Percentiles rank a stretch among this genome's conserved stretches.
Conservation (phyloP, 2,113 vertebrate genomes). For the Nycticryphes semicollaris region DNA sequence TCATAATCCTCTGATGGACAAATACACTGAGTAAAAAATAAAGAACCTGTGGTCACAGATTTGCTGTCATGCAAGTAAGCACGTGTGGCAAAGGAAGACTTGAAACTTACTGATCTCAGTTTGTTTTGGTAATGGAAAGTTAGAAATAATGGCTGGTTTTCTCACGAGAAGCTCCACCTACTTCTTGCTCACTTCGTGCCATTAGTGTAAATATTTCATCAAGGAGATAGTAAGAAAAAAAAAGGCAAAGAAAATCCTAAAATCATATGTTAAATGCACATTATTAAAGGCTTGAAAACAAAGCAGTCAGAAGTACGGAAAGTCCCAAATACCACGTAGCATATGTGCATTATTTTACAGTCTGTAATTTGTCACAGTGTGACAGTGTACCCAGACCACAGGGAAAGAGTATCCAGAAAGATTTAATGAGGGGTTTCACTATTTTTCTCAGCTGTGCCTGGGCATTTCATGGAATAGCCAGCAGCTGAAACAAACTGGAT, state of each 20-base stretch:
- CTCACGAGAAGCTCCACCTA: conserved; percentile 1
- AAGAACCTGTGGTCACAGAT: conserved; percentile 30
- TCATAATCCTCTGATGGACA: conserved; percentile 6
- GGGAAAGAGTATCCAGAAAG: not conserved
- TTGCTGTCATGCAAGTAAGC: conserved; percentile 12
- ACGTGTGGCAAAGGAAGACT: not conserved
- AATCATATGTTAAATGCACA: not conserved
- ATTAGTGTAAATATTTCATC: not conserved
- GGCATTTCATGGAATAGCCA: not conserved
- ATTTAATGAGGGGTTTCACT: not conserved
- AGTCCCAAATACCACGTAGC: not conserved
- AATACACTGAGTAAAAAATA: not conserved
- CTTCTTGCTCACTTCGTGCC: not conserved
- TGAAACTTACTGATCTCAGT: conserved; percentile 28
- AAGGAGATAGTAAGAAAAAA: not conserved
- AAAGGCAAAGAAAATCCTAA: not conserved
- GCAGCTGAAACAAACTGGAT: not conserved
- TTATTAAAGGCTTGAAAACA: not conserved
- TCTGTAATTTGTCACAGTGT: not conserved
- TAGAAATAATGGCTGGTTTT: conserved; percentile 16
- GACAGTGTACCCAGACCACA: not conserved
- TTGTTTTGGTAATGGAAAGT: conserved; percentile 54
- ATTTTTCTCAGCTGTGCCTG: not conserved
- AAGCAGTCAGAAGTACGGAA: not conserved
- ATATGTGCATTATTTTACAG: not conserved